Conservation (phyloP, 37 sponge, comb jelly and placozoan species). For the Halisarca cf. caerulea region DNA sequence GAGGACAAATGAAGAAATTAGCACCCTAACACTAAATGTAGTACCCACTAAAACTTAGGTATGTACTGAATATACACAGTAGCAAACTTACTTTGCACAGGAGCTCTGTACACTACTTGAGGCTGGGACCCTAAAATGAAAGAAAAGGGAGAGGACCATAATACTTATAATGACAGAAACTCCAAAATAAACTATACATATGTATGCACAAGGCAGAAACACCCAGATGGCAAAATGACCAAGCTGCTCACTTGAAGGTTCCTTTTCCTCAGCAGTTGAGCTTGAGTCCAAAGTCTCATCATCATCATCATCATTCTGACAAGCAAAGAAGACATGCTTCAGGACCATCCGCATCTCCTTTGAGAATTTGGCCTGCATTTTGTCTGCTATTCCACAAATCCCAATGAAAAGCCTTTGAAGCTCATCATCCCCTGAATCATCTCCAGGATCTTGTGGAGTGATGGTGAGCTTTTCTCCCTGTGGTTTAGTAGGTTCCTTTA, state of each 20-base stretch:
- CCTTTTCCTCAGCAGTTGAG: neutral
- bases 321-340: slow-evolving; percentile 67
- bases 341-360: slow-evolving; percentile 73
- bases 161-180: neutral
- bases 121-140: too few relatives aligned
- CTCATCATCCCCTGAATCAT: slow-evolving; percentile 39
- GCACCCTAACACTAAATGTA: too few relatives aligned
- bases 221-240: too few relatives aligned
- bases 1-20: too few relatives aligned
- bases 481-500: neutral
- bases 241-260: neutral
- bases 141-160: too few relatives aligned
- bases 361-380: slow-evolving; percentile 81
- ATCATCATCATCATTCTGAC: slow-evolving; percentile 54
- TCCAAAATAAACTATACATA: neutral
- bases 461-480: neutral
- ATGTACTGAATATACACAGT: too few relatives aligned
- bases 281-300: neutral
- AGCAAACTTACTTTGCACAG: too few relatives aligned
- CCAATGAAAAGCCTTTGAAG: slow-evolving; percentile 79
- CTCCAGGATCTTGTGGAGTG: neutral
- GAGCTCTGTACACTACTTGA: too few relatives aligned
- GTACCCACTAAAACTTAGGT: too few relatives aligned
- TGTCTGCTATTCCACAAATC: slow-evolving; percentile 83
- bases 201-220: neutral